Conservation (phyloP, 1,140 invertebrate species). For the Trialeurodes vaporariorum region DNA sequence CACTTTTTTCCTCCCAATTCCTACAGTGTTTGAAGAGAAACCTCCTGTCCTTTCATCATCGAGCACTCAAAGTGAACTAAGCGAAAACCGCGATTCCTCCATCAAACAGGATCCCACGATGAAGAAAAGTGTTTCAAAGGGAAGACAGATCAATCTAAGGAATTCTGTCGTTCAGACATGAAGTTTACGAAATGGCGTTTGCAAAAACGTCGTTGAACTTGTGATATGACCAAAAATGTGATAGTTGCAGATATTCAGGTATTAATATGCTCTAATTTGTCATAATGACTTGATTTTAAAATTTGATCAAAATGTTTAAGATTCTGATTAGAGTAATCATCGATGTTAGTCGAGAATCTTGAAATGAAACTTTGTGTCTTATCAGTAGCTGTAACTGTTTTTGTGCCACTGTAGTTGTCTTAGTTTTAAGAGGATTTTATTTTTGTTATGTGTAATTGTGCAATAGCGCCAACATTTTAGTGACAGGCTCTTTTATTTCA, state of each 20-base stretch:
- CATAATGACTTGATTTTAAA: too few relatives aligned
- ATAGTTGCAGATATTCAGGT: background rate
- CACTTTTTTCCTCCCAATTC: background rate
- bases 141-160: background rate
- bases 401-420: background rate
- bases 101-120: background rate
- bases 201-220: background rate
- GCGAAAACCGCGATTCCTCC: background rate
- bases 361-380: background rate
- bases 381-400: background rate
- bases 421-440: background rate
- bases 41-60: constrained; percentile 32
- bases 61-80: constrained; percentile 16
- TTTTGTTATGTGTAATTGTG: background rate
- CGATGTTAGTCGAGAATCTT: background rate
- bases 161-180: background rate
- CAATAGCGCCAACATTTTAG: background rate
- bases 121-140: background rate
- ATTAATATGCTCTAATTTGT: too few relatives aligned
- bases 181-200: background rate
- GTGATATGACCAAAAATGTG: background rate
- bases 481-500: too few relatives aligned
- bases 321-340: too few relatives aligned
- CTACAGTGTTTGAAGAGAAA: constrained; percentile 52
- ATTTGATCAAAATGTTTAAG: too few relatives aligned